Evolutionary conservation across 2,888 invertebrate species (phyloP), one percentile per base, ranked within the genome.

Genomic region (Parnassius mnemosyne): DNA sequence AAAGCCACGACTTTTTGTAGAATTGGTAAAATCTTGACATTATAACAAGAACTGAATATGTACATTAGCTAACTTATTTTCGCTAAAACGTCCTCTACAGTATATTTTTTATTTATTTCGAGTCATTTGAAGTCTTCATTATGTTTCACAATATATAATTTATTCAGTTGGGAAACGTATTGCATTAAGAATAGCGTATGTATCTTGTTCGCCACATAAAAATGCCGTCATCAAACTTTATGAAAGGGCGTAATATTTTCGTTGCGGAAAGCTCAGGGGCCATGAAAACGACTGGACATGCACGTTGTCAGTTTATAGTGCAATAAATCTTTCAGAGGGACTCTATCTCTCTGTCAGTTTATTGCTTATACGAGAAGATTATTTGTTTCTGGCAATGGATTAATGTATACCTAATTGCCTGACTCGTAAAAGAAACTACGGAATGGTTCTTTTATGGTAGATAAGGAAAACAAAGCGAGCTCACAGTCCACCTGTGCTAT

Each of bases 221-320:
- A 63, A 41, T 50, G 55, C 9, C 58, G 56, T 60, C 56, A 51
- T 63, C 56, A 63, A 59, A 63, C 16, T 60, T 60, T 60, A 63
- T 63, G 56, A 53, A 60, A 47, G 60, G 43, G 53, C 63, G 56
- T 51, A 57, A 60, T 63, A 57, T 57, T 49, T 16, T 13, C 51
- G 47, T 46, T 53, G 59, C 60, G 60, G 53, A 57, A 63, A 64
- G 52, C 59, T 53, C 56, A 69, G 71, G 69, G 71, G 72, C 69
- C 70, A 52, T 60, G 66, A 66, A 75, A 74, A 73, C 69, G 74
- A 68, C 68, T 72, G 79, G 78, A 70, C 77, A 77, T 60, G 63
- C 69, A 66, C 69, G 71, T 71, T 70, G 75, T 71, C 68, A 64
- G 74, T 81, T 79, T 74, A 79, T 74, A 66, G 69, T 62, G 65